Conservation (phyloP, 2,888 invertebrate genomes). For the Hyposoter dolosus region DNA sequence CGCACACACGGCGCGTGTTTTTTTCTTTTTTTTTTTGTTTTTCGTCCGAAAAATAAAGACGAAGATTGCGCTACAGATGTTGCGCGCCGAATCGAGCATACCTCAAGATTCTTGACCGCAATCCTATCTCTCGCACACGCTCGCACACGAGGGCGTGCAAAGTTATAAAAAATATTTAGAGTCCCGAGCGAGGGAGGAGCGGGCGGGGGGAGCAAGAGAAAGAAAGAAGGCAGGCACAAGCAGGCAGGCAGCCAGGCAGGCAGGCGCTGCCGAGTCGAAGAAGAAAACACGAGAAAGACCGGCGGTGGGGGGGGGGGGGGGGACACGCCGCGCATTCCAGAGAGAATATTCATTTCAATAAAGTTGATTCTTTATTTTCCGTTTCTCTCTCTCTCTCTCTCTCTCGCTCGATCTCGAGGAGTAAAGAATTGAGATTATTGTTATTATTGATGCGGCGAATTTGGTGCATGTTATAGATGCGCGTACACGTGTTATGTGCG, state of each 20-base stretch:
- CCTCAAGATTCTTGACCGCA: slow-evolving; percentile 66
- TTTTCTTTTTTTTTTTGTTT: too few species aligned
- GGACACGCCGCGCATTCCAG: slow-evolving; percentile 23
- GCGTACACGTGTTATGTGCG: neutral
- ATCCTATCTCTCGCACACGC: slow-evolving; percentile 48
- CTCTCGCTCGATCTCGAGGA: too few species aligned
- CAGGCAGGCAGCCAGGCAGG: neutral
- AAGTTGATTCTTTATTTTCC: slow-evolving; percentile 4
- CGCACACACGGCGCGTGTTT: neutral
- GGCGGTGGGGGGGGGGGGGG: too few species aligned
- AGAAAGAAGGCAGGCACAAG: neutral
- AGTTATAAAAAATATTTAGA: slow-evolving; percentile 45
- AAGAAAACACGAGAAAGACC: slow-evolving; percentile 28
- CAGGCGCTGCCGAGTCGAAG: neutral
- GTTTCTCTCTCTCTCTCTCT: neutral
- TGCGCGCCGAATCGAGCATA: slow-evolving; percentile 64
- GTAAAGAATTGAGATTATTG: neutral
- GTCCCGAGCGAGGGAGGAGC: neutral
- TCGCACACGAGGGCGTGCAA: slow-evolving; percentile 21
- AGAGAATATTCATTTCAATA: slow-evolving; percentile 14
- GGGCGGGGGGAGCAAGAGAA: neutral
- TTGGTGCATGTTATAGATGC: neutral
- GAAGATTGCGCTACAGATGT: slow-evolving; percentile 49
- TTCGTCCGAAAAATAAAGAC: neutral
- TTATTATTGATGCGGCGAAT: neutral